Conservation (phyloP, 2,113 vertebrate species). For the Micromys minutus region DNA sequence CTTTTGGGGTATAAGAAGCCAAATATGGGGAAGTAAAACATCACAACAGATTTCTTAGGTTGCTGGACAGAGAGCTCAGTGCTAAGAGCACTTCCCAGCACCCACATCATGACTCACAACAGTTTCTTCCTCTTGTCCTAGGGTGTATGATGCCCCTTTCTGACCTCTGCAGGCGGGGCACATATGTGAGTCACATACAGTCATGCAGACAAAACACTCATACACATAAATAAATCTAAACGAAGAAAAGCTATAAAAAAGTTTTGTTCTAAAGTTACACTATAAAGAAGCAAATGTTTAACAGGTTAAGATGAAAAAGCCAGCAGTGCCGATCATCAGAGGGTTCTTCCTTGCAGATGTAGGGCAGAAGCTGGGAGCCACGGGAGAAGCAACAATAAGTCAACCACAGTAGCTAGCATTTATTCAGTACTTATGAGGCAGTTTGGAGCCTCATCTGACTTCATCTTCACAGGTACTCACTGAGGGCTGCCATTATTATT, state of each 20-base stretch:
- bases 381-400: neutral
- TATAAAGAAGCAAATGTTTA: slow-evolving; percentile 14
- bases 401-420: neutral
- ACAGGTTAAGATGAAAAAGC: neutral
- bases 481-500: neutral
- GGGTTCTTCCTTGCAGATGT: neutral
- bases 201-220: neutral
- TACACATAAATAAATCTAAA: neutral
- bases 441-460: slow-evolving; percentile 8
- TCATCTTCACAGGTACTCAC: neutral
- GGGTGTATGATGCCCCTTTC: too few species aligned
- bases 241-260: neutral
- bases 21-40: neutral
- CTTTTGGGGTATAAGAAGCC: neutral
- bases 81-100: neutral
- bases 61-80: neutral
- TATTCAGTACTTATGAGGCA: neutral
- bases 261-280: neutral
- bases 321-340: neutral
- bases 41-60: neutral
- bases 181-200: neutral
- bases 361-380: neutral
- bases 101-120: neutral
- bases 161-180: neutral
- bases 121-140: neutral